Evolutionary conservation across 2,113 vertebrate species (phyloP).

Genomic region (Psittacara wagleri): DNA sequence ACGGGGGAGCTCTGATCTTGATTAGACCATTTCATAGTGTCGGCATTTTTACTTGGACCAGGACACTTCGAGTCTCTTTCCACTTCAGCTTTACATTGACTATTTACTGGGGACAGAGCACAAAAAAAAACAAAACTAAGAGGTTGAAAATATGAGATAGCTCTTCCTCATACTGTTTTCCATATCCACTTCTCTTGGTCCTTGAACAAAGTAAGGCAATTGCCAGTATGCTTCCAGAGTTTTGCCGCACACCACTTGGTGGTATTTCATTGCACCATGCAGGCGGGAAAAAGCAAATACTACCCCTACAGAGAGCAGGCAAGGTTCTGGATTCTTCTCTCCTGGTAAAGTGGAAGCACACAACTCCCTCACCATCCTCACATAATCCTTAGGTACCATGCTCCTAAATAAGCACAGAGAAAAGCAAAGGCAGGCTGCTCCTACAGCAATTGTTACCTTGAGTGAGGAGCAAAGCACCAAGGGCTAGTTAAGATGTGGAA

Average conservation of each 20-base stretch:
- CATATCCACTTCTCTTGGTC: background rate
- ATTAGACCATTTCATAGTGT: background rate
- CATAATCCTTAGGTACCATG: background rate
- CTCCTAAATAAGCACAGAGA: background rate
- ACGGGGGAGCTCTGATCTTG: background rate
- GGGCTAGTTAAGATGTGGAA: background rate
- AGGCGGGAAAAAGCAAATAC: background rate
- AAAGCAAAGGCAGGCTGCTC: background rate
- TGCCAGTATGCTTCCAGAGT: background rate
- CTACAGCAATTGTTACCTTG: background rate
- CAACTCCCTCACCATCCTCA: background rate
- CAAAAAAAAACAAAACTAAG: background rate
- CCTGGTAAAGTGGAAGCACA: background rate
- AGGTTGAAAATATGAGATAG: background rate
- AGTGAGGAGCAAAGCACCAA: background rate
- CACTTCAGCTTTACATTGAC: background rate
- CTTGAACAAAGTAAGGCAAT: background rate
- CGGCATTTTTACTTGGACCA: background rate
- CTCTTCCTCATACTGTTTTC: background rate
- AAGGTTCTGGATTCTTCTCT: background rate
- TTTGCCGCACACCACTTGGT: accelerated
- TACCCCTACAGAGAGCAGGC: background rate
- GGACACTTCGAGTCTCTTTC: background rate
- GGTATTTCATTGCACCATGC: background rate
- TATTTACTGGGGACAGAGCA: background rate